These are phyloP conservation scores for Spodoptera littoralis DNA, from an alignment of 2,888 invertebrate species.

Conservation along the genomic window DNA sequence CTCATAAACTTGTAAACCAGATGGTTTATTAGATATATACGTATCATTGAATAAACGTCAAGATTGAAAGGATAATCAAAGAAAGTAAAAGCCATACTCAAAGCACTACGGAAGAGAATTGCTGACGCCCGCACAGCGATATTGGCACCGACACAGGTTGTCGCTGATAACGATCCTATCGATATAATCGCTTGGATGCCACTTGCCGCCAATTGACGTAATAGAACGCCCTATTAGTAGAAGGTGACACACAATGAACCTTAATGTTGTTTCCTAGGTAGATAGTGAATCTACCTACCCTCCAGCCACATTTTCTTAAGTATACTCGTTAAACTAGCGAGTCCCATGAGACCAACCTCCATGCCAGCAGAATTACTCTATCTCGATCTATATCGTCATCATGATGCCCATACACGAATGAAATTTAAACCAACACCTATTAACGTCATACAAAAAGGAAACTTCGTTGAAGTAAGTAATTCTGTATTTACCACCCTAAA, in stretches of 20 bases:
- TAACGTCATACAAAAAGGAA: too few species aligned
- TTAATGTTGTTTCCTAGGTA: slow-evolving; percentile 1
- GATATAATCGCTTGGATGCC: slow-evolving; percentile 21
- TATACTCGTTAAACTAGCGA: too few species aligned
- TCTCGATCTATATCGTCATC: too few species aligned
- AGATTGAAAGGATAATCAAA: slow-evolving; percentile 10
- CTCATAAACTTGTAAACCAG: too few species aligned
- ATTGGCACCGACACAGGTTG: slow-evolving; percentile 28
- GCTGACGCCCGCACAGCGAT: slow-evolving; percentile 9
- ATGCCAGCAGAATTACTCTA: too few species aligned
- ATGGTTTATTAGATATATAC: too few species aligned
- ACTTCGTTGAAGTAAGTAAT: slow-evolving; percentile 18
- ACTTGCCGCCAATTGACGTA: slow-evolving; percentile 15
- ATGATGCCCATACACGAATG: too few species aligned
- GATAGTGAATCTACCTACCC: not conserved
- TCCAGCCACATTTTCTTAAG: not conserved
- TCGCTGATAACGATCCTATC: slow-evolving; percentile 31
- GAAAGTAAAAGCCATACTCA: slow-evolving; percentile 8
- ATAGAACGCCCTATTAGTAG: slow-evolving; percentile 14
- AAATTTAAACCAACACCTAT: too few species aligned
- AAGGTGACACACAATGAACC: slow-evolving; percentile 2
- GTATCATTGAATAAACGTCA: too few species aligned
- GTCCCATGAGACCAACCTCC: too few species aligned
- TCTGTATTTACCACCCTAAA: slow-evolving; percentile 11
- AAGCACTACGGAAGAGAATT: slow-evolving; percentile 9